Evolutionary conservation across 2,797 vertebrate species (phyloP), one percentile per base, ranked within the genome.

Genomic region (Selene dorsalis): DNA sequence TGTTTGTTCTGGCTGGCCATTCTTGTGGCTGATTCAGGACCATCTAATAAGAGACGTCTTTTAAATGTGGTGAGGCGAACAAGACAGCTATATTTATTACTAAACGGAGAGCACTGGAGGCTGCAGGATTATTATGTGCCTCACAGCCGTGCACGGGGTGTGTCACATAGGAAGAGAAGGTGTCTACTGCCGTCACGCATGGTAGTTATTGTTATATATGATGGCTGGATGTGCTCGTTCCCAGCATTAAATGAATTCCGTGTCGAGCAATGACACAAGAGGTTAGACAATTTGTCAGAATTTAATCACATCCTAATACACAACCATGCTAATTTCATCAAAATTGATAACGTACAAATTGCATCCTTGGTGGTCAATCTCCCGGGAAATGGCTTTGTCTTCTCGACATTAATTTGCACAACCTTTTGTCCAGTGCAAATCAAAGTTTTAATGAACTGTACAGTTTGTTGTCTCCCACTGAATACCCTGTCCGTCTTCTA

Each of bases 231-330:
- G 45, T 10, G 55, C 61, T 65, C 73, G 38, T 18, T 52, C 62
- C 64, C 63, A 39, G 57, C 53, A 75, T 84, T 83, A 83, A 91
- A 89, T 85, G 59, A 89, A 87, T 73, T 66, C 58, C 57, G 17
- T 64, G 74, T 88, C 77, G 73, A 83, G 71, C 79, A 66, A 56
- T 78, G 77, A 86, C 79, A 79, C 58, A 72, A 67, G 73, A 82
- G 79, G 64, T 84, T 88, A 65, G 83, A 83, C 86, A 86, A 79
- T 90, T 87, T 88, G 84, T 82, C 63, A 12, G 80, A 77, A 84
- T 86, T 77, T 85, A 90, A 93, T 92, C 88, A 88, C 66, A 28
- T 73, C 62, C 75, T 80, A 77, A 88, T 87, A 71, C 87, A 79
- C 76, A 73, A 78, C 73, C 58, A 26, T 70, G 84, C 79, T 86